A percentile compares a stretch with the other conserved stretches of the same genome.
These are phyloP conservation scores for Gymnorhina tibicen DNA, from an alignment of 2,113 vertebrate species.

Conservation along the genomic window DNA sequence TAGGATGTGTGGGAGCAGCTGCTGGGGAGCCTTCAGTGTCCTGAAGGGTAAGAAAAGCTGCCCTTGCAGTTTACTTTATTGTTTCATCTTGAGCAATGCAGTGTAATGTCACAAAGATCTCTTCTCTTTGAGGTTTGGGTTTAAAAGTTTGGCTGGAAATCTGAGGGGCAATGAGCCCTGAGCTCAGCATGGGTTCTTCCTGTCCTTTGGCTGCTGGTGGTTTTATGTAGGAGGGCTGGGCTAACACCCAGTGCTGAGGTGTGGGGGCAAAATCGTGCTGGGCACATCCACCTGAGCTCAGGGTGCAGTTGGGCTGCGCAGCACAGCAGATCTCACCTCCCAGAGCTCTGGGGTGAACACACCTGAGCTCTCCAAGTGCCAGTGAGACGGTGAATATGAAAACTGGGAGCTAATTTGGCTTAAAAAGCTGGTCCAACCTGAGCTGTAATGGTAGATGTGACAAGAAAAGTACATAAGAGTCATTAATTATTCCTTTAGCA, in stretches of 20 bases:
- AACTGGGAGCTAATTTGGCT: not conserved
- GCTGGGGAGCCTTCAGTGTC: not conserved
- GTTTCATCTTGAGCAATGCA: not conserved
- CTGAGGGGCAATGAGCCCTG: not conserved
- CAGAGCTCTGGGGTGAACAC: not conserved
- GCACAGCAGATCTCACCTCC: not conserved
- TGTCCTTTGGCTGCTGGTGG: not conserved
- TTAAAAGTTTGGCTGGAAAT: not conserved
- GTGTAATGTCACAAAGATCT: not conserved
- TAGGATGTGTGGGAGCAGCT: not conserved
- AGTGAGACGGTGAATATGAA: not conserved
- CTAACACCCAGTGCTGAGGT: not conserved
- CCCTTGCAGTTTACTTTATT: not conserved
- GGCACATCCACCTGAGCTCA: not conserved
- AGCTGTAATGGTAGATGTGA: not conserved
- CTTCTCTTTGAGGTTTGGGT: not conserved
- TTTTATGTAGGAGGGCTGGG: not conserved
- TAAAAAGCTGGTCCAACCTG: not conserved
- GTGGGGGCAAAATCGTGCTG: not conserved
- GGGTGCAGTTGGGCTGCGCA: not conserved
- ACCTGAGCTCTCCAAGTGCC: not conserved
- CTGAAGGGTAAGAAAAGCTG: not conserved
- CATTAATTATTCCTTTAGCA: not conserved
- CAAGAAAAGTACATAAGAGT: not conserved
- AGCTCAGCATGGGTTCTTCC: rapidly evolving